Percentiles rank a stretch among this genome's conserved stretches.
phyloP scores from a whole-genome alignment of 1,140 invertebrate genomes.

The Ruditapes philippinarum region DNA sequence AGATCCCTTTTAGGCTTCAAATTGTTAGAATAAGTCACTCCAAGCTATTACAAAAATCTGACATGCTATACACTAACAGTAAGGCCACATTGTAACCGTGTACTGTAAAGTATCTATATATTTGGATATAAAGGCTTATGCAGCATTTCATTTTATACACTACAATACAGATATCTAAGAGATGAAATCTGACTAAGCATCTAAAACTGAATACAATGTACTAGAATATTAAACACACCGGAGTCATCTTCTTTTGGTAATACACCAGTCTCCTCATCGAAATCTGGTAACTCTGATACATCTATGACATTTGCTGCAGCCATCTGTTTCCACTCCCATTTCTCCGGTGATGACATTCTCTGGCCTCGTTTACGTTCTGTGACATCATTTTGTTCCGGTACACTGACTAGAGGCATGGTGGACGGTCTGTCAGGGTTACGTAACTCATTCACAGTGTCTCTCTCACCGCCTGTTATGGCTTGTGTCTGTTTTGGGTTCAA shows the following conservation, averaged over 20 bases:
- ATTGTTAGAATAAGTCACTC: too few species aligned
- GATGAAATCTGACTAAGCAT: too few species aligned
- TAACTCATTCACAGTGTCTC: constrained; percentile 74
- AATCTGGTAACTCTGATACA: constrained; percentile 87
- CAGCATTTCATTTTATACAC: too few species aligned
- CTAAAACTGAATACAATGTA: too few species aligned
- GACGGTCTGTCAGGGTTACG: constrained; percentile 87
- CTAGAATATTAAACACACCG: too few species aligned
- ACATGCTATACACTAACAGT: too few species aligned
- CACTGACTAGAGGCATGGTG: constrained; percentile 81
- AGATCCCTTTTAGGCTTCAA: too few species aligned
- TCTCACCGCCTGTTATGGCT: constrained; percentile 74
- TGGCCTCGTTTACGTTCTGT: constrained; percentile 96
- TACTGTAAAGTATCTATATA: too few species aligned
- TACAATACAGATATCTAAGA: too few species aligned
- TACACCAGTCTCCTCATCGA: constrained; percentile 88
- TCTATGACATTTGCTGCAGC: constrained; percentile 91
- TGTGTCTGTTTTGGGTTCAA: constrained; percentile 91
- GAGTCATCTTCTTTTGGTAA: constrained; percentile 87
- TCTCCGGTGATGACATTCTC: constrained; percentile 98
- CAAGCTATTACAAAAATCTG: too few species aligned
- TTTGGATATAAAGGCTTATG: too few species aligned
- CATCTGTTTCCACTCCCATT: constrained; percentile 92
- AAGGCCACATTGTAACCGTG: too few species aligned
- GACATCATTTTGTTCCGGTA: constrained; percentile 86